phyloP scores from a whole-genome alignment of 2,888 invertebrate species.

The Acanthoscelides obtectus region DNA sequence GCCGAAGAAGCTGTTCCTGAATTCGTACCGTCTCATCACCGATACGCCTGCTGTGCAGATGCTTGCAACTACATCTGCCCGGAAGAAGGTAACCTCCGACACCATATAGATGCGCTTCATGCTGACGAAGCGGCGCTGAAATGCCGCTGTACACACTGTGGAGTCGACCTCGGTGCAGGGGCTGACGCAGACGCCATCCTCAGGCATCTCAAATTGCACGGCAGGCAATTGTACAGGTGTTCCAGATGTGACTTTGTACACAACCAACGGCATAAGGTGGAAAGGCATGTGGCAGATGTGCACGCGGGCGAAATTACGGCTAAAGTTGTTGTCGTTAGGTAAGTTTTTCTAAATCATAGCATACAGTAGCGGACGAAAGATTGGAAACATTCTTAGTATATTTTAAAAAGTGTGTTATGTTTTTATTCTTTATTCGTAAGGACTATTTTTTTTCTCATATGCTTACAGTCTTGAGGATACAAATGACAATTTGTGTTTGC shows the following conservation, averaged over 20 bases:
- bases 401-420: conserved; percentile 16
- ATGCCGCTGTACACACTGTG: conserved; percentile 65
- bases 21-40: conserved; percentile 31
- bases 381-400: conserved; percentile 4
- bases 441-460: too few species aligned
- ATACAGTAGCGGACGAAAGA: too few species aligned
- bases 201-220: conserved; percentile 73
- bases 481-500: too few species aligned
- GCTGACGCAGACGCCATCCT: conserved; percentile 46
- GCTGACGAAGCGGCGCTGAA: conserved; percentile 48
- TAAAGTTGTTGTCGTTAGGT: conserved; percentile 49
- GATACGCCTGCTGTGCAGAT: conserved; percentile 68
- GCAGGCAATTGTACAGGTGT: conserved; percentile 67
- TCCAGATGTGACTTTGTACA: conserved; percentile 64
- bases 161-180: conserved; percentile 49
- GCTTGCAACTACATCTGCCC: conserved; percentile 68
- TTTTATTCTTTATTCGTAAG: too few species aligned
- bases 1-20: conserved; percentile 26
- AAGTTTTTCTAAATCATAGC: too few species aligned
- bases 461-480: too few species aligned
- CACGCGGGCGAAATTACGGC: conserved; percentile 47
- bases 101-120: conserved; percentile 70
- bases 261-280: conserved; percentile 58
- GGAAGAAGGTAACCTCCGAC: conserved; percentile 65
- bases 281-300: conserved; percentile 60